These are phyloP conservation scores for Paramisgurnus dabryanus DNA, from an alignment of 2,113 vertebrate species.

Conservation along the genomic window DNA sequence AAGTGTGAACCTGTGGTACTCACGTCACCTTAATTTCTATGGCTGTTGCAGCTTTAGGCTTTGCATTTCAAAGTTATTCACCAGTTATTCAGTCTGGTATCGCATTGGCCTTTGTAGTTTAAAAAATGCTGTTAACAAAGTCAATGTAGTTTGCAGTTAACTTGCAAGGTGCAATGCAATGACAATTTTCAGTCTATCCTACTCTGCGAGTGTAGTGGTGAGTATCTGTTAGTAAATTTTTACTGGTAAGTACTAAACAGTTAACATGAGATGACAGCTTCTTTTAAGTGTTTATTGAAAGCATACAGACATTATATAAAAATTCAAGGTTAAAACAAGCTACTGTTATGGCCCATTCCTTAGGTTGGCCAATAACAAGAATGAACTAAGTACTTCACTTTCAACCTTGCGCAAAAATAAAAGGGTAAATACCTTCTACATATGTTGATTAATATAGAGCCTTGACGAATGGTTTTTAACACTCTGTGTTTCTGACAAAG, in stretches of 20 bases:
- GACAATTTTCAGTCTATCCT: not conserved
- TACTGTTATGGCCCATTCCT: not conserved
- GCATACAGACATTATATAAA: not conserved
- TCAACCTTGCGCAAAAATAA: not conserved
- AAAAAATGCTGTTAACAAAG: no score
- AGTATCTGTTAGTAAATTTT: not conserved
- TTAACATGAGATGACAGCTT: not conserved
- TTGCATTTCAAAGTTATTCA: no score
- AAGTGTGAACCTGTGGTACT: no score
- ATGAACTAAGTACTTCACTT: not conserved
- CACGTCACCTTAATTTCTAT: no score
- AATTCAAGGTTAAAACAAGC: conserved; percentile 17
- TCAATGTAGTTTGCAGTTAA: no score
- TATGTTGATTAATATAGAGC: conserved; percentile 6
- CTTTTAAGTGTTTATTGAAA: not conserved
- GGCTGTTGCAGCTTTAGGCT: no score
- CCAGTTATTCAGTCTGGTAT: no score
- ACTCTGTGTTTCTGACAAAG: not conserved
- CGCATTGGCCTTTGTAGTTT: no score
- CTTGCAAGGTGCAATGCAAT: no score
- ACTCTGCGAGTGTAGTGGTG: no score
- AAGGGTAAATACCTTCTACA: not conserved
- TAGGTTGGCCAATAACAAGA: not conserved
- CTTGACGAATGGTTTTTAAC: not conserved
- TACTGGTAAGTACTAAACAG: not conserved